A percentile compares a stretch with the other conserved stretches of the same genome.
Conservation (phyloP, 2,113 vertebrate species). For the Leptocoma aspasia region DNA sequence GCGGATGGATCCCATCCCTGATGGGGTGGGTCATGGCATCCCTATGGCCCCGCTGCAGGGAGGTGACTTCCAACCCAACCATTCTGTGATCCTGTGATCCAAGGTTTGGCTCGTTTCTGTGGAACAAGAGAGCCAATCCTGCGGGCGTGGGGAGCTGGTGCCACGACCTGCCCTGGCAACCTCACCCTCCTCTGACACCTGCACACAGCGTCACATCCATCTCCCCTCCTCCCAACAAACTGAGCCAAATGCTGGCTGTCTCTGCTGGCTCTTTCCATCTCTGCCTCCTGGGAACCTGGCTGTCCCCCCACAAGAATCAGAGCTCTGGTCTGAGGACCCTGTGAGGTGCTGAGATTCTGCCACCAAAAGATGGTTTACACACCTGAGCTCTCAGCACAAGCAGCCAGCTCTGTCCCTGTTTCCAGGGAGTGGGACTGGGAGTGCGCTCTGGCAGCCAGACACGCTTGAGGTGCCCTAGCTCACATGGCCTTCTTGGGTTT, state of each 20-base stretch:
- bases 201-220: rapidly evolving
- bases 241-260: rapidly evolving
- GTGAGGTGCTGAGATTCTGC: background rate
- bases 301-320: rapidly evolving
- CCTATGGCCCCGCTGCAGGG: background rate
- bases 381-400: background rate
- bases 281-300: background rate
- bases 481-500: background rate
- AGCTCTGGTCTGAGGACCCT: background rate
- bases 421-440: background rate
- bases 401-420: background rate
- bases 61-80: background rate
- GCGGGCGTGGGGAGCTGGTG: rapidly evolving
- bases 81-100: background rate
- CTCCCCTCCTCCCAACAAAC: rapidly evolving
- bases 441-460: rapidly evolving
- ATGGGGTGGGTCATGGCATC: background rate
- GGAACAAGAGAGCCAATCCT: background rate
- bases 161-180: rapidly evolving
- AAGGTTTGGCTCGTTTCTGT: rapidly evolving
- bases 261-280: background rate
- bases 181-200: background rate
- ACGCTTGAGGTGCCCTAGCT: background rate
- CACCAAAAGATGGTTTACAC: rapidly evolving
- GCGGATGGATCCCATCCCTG: background rate